Evolutionary conservation across 1,140 invertebrate species (phyloP), one percentile per base, ranked within the genome.

Genomic region (Pseudomyrmex concolor): DNA sequence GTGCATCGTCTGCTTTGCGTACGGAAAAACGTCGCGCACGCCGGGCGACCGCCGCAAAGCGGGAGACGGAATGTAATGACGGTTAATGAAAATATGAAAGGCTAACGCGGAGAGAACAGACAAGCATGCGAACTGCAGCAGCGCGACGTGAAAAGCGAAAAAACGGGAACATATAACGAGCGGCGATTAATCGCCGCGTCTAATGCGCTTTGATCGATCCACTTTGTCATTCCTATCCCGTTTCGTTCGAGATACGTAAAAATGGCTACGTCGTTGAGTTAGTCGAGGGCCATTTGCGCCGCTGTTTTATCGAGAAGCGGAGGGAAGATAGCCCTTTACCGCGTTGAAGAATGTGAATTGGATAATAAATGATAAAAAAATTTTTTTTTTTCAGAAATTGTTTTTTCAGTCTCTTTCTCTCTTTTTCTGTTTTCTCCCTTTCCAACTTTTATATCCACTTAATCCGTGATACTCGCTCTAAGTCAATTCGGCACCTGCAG

Each of bases 1-100:
- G n/a, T 22, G n/a, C 62, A n/a, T 43, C 59, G 57, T 50, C 34
- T 34, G 54, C 51, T 86, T 73, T 57, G 59, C 64, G 59, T 54
- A 55, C 60, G 51, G 73, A 77, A 78, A 84, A 80, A 70, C 66
- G 54, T 80, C 76, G 64, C 76, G 76, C 76, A 1, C 9, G 76
- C 19, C 34, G 34, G 43, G 19, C 25, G 34, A 48, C 76, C 54
- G 54, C 66, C 19, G 66, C 54, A 80, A 80, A 80, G 76, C 66
- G 54, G 3, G 43, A 80, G 66, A 54, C 76, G 43, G 54, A 80
- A 80, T 80, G 34, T 34, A 80, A 80, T 80, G 66, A 80, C 76
- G 55, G 76, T 80, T 80, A 80, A 80, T 80, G 76, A 80, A 80
- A 80, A 80, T 80, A 70, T 80, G 67, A 80, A 80, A 70, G 54